Evolutionary conservation across 2,113 vertebrate genomes (phyloP).

Genomic region (Poeciliopsis occidentalis): DNA sequence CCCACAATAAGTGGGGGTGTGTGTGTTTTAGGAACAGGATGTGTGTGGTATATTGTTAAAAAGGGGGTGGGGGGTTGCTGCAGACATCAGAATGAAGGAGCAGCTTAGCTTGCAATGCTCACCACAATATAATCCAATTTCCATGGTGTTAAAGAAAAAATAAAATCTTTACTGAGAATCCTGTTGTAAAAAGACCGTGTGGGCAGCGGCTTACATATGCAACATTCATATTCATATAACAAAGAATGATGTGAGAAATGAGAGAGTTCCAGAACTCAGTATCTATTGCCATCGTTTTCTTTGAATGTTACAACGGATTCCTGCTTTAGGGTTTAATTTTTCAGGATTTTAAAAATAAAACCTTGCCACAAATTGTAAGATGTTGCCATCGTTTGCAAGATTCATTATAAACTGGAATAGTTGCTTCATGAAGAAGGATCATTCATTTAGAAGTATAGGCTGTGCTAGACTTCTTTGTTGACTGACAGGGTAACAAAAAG

Average conservation of each 20-base stretch:
- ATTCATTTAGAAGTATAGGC: no score
- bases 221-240: not conserved
- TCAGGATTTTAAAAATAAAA: no score
- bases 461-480: no score
- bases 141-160: conserved; percentile 2
- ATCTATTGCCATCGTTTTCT: no score
- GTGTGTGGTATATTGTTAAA: conserved; percentile 9
- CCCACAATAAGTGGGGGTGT: not conserved
- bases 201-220: not conserved
- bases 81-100: not conserved
- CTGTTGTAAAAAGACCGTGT: not conserved
- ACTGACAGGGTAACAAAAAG: no score
- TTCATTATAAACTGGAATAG: no score
- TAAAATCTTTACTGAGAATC: not conserved
- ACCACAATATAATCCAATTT: conserved; percentile 14
- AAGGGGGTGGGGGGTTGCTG: not conserved
- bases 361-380: no score
- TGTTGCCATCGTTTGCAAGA: no score
- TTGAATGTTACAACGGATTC: no score
- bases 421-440: no score
- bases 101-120: not conserved
- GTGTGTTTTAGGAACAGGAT: not conserved
- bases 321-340: no score
- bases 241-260: not conserved
- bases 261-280: not conserved